Conservation (phyloP, 2,888 invertebrate species). For the Zootermopsis nevadensis region DNA sequence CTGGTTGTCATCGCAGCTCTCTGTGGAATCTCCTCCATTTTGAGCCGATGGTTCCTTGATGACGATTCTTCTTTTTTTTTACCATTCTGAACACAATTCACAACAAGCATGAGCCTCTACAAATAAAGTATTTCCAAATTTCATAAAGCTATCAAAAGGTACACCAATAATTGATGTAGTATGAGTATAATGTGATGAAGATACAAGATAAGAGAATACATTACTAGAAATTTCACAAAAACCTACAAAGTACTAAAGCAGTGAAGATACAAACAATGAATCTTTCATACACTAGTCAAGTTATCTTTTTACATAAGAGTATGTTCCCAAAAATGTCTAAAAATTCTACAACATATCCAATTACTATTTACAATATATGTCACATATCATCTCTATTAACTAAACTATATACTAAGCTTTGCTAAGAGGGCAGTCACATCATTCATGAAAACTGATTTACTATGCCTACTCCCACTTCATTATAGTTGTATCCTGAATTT, state of each 20-base stretch:
- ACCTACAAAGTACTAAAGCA: too few species aligned
- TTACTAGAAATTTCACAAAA: too few species aligned
- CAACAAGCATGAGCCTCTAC: not conserved
- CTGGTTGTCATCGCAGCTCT: conserved; percentile 75
- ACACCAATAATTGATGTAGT: too few species aligned
- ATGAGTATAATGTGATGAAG: too few species aligned
- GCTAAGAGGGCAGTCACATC: too few species aligned
- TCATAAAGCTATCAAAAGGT: too few species aligned
- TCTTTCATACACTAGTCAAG: not conserved
- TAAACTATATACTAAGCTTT: not conserved
- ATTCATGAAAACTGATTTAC: too few species aligned
- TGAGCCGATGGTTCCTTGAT: conserved; percentile 75
- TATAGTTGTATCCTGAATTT: too few species aligned
- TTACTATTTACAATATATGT: not conserved
- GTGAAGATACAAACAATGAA: not conserved
- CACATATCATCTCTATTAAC: not conserved
- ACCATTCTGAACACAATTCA: conserved; percentile 34
- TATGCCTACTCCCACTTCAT: too few species aligned
- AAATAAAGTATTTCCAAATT: not conserved
- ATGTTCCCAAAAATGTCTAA: not conserved
- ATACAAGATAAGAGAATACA: too few species aligned
- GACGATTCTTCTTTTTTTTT: conserved; percentile 71
- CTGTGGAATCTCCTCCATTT: conserved; percentile 74
- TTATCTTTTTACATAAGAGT: not conserved
- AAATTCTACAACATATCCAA: not conserved